Evolutionary conservation across 2,113 vertebrate genomes (phyloP), one percentile per base, ranked within the genome.

Genomic region (Bufo bufo): DNA sequence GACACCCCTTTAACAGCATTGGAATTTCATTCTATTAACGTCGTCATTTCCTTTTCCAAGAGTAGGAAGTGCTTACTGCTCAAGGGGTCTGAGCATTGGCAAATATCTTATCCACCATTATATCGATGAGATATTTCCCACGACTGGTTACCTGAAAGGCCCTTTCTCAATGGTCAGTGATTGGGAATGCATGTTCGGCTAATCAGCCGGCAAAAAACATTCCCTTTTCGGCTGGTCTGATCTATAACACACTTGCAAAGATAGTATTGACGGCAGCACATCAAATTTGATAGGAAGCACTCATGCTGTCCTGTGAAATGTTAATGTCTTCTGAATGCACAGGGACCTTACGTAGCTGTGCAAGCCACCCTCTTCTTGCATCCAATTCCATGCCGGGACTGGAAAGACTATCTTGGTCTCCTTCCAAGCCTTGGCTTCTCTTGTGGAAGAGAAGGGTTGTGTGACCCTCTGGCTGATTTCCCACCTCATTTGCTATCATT

Each of bases 381-480:
- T 33, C 33, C 2, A 72, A 13, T 71, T 20, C 61, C 61, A 63
- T 66, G 6, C 72, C 20, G 43, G 43, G 71, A 47, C 71, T 47
- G 43, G 43, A 74, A 72, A 72, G 20, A 74, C 16, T 47, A 16
- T 74, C 14, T 74, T 74, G 71, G 43, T 74, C 71, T 74, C n/a
- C 71, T 49, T 74, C 71, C 43, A 47, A 45, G 4, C 33, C 14
- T 74, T 74, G 71, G 5, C 71, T 74, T 74, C 43, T 47, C 16
- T 47, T 74, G 47, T 17, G 45, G 69, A 16, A 14, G 69, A 49
- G 5, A 75, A 75, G 72, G 45, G 7, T 75, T 75, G 72, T 50
- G 72, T 49, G 72, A 75, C 72, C 72, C 43, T 75, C 47, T 75
- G 72, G 72, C 72, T 50, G 72, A 16, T 75, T 49, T 75, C 71